Percentiles rank a stretch among this genome's conserved stretches.
phyloP scores from a whole-genome alignment of 2,888 invertebrate species.

The Limnephilus marmoratus region DNA sequence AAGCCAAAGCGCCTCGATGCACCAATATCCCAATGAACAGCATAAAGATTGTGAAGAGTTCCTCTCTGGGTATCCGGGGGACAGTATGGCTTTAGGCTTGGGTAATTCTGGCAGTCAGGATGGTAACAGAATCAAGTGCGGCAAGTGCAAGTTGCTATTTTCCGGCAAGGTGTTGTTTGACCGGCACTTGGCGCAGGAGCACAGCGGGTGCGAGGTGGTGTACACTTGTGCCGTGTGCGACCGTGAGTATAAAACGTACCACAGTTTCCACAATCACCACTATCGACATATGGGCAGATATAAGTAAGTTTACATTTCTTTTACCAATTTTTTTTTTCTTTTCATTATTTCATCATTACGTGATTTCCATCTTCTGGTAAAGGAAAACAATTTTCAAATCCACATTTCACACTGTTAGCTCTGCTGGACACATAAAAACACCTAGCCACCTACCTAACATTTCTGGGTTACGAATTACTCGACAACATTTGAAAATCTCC shows the following conservation, averaged over 20 bases:
- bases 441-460: too few relatives aligned
- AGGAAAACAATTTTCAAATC: neutral
- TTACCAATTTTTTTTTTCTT: neutral
- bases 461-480: too few relatives aligned
- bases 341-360: too few relatives aligned
- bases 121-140: constrained; percentile 9
- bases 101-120: neutral
- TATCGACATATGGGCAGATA: constrained; percentile 46
- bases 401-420: too few relatives aligned
- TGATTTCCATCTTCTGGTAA: too few relatives aligned
- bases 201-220: neutral
- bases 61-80: neutral
- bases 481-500: too few relatives aligned
- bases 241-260: constrained; percentile 28
- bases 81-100: neutral
- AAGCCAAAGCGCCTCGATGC: neutral
- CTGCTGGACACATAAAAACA: too few relatives aligned
- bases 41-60: neutral
- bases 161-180: constrained; percentile 9
- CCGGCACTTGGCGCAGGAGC: neutral
- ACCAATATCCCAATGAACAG: neutral
- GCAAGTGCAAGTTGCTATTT: constrained; percentile 11
- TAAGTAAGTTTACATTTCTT: constrained; percentile 29
- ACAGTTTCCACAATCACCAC: constrained; percentile 29
- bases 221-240: constrained; percentile 34